Evolutionary conservation across 2,113 vertebrate species (phyloP).

Genomic region (Gasterosteus aculeatus): DNA sequence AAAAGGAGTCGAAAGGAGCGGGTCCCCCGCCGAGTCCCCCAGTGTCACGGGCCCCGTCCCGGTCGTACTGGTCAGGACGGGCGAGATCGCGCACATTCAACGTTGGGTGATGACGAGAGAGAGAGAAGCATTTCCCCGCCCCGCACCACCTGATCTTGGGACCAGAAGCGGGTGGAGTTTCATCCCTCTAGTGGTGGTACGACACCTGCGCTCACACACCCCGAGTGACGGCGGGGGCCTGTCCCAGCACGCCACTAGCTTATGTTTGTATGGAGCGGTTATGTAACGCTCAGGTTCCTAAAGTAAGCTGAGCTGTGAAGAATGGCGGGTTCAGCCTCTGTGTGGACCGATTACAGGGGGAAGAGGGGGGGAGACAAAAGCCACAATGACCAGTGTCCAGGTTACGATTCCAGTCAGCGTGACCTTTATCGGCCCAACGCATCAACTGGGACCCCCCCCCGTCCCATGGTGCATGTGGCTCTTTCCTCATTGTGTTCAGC

Average conservation of each 20-base stretch:
- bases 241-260: constrained; percentile 24
- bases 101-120: not conserved
- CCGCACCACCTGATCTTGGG: not conserved
- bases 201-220: not conserved
- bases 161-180: not conserved
- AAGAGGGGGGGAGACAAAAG: not conserved
- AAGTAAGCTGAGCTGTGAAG: constrained; percentile 4
- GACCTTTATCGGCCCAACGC: constrained; percentile 2
- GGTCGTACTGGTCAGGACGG: no score
- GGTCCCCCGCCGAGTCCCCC: constrained; percentile 12
- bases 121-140: not conserved
- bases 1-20: constrained; percentile 42
- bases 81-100: not conserved
- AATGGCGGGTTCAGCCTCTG: constrained; percentile 14
- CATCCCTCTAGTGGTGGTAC: not conserved
- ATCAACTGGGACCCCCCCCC: not conserved
- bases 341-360: not conserved
- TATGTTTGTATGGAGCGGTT: constrained; percentile 42
- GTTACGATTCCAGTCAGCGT: not conserved
- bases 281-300: constrained; percentile 35
- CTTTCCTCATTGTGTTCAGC: constrained; percentile 1
- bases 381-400: constrained; percentile 41
- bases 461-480: not conserved
- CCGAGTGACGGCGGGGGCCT: constrained; percentile 8
- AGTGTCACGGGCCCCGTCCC: not conserved